Percentiles rank a stretch among this genome's conserved stretches.
These are phyloP conservation scores for Sipunculus nudus DNA, from an alignment of 2,888 invertebrate genomes.

Conservation along the genomic window DNA sequence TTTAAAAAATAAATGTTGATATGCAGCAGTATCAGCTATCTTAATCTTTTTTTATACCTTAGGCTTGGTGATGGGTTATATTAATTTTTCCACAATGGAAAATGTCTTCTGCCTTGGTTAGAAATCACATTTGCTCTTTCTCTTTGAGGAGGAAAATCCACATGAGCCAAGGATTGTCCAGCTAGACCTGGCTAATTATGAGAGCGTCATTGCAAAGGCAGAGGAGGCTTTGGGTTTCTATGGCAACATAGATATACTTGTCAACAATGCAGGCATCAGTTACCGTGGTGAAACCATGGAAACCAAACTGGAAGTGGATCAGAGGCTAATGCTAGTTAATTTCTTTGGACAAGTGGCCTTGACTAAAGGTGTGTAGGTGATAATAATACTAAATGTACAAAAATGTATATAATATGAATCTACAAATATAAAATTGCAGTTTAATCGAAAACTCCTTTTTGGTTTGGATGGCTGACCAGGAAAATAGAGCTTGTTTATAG, in stretches of 20 bases:
- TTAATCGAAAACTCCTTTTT: too few relatives aligned
- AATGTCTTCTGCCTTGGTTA: neutral
- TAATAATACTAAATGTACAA: too few relatives aligned
- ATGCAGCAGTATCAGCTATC: too few relatives aligned
- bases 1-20: too few relatives aligned
- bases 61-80: neutral
- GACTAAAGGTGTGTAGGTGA: slow-evolving; percentile 80
- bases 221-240: slow-evolving; percentile 70
- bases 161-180: slow-evolving; percentile 44
- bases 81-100: neutral
- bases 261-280: slow-evolving; percentile 90
- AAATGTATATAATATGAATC: too few relatives aligned
- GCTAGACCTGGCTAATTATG: slow-evolving; percentile 81
- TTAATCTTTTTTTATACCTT: neutral
- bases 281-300: slow-evolving; percentile 78
- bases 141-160: neutral
- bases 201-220: slow-evolving; percentile 73
- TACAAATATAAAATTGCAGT: too few relatives aligned
- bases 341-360: slow-evolving; percentile 92
- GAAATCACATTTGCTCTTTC: neutral
- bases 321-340: slow-evolving; percentile 90
- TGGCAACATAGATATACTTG: slow-evolving; percentile 79
- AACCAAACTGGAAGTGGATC: slow-evolving; percentile 83
- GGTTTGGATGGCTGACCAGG: too few relatives aligned
- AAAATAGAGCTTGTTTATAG: too few relatives aligned